Evolutionary conservation across 1,140 invertebrate genomes (phyloP).

Genomic region (Ips nitidus): DNA sequence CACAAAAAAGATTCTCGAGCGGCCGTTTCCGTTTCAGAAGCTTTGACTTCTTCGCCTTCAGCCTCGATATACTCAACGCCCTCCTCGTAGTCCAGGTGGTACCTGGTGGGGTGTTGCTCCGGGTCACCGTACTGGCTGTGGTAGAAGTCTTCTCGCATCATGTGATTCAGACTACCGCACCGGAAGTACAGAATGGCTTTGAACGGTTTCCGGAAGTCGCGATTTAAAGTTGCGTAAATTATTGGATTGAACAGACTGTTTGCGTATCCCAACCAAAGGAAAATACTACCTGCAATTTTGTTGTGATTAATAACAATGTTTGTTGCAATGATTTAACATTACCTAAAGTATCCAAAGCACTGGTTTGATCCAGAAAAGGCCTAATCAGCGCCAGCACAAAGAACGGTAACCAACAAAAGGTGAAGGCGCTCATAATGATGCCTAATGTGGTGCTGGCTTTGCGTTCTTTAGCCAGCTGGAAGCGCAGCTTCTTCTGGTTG

Average conservation of each 20-base stretch:
- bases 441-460: slow-evolving; percentile 95
- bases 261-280: slow-evolving; percentile 91
- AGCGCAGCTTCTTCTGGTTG: slow-evolving; percentile 73
- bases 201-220: slow-evolving; percentile 91
- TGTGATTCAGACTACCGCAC: slow-evolving; percentile 83
- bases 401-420: slow-evolving; percentile 96
- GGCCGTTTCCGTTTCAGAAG: slow-evolving; percentile 53
- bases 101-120: slow-evolving; percentile 55
- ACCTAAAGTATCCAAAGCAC: slow-evolving; percentile 63
- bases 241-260: slow-evolving; percentile 92
- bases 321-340: background rate
- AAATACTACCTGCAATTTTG: slow-evolving; percentile 56
- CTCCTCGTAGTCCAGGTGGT: slow-evolving; percentile 57
- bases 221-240: slow-evolving; percentile 89
- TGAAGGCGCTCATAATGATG: slow-evolving; percentile 97
- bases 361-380: slow-evolving; percentile 73
- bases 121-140: slow-evolving; percentile 88
- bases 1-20: slow-evolving; percentile 61
- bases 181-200: slow-evolving; percentile 86
- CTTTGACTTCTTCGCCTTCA: slow-evolving; percentile 58
- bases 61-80: slow-evolving; percentile 63
- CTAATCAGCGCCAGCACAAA: slow-evolving; percentile 88
- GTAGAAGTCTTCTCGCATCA: slow-evolving; percentile 91
- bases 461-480: slow-evolving; percentile 83
- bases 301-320: background rate